Evolutionary conservation across 2,797 vertebrate genomes (phyloP).

Genomic region (Pseudochromis fuscus): DNA sequence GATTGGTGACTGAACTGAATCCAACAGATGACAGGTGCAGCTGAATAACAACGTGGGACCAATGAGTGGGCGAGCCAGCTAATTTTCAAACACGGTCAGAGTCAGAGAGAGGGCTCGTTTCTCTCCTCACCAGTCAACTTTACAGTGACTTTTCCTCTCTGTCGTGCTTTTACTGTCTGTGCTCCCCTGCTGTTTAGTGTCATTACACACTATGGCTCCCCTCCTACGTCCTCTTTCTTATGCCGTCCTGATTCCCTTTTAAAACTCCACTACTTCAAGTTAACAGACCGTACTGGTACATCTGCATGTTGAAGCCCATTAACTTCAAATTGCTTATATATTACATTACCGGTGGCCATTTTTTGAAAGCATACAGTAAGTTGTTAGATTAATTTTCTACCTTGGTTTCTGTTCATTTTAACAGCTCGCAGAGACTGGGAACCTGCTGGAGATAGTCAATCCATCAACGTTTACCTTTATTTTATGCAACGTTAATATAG

Average conservation of each 20-base stretch:
- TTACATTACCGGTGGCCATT: constrained; percentile 16
- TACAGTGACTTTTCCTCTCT: constrained; percentile 11
- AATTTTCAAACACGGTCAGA: constrained; percentile 66
- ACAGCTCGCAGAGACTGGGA: constrained; percentile 21
- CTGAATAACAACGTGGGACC: constrained; percentile 53
- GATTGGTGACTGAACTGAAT: constrained; percentile 50
- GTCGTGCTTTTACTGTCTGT: constrained; percentile 2
- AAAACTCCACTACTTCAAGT: constrained; percentile 18
- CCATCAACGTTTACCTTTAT: constrained; percentile 43
- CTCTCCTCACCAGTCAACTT: constrained; percentile 14
- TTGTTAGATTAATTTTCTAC: constrained; percentile 18
- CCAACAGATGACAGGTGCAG: constrained; percentile 49
- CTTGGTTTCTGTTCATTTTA: constrained; percentile 24
- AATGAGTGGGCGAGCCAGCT: constrained; percentile 49
- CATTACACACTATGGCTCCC: constrained; percentile 25
- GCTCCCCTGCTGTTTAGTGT: constrained; percentile 31
- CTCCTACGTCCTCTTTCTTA: constrained; percentile 9
- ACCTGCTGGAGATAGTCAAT: constrained; percentile 26
- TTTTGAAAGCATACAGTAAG: constrained; percentile 12
- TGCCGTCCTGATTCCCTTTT: constrained; percentile 16
- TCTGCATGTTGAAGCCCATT: constrained; percentile 53
- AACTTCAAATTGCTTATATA: constrained; percentile 48
- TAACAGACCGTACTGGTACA: constrained; percentile 30
- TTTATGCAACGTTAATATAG: constrained; percentile 41
- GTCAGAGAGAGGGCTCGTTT: constrained; percentile 33